Conservation (phyloP, 2,113 vertebrate species). For the Centropristis striata region DNA sequence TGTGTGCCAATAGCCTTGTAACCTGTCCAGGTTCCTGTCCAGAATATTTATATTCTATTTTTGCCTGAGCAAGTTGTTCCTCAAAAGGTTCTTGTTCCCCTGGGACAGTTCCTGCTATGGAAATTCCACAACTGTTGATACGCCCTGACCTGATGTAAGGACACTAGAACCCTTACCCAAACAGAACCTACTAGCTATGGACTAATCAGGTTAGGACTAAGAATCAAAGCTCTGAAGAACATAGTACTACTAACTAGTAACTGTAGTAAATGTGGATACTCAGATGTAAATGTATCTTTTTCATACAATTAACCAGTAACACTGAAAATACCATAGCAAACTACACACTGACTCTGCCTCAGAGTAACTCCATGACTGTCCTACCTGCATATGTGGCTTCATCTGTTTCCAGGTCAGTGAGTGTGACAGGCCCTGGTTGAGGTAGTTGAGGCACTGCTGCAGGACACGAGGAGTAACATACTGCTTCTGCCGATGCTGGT, state of each 20-base stretch:
- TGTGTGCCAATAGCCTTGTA: too few relatives aligned
- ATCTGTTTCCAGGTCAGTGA: slow-evolving; percentile 97
- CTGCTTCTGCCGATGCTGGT: slow-evolving; percentile 93
- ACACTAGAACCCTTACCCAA: background rate
- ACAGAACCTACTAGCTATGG: background rate
- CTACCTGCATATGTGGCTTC: slow-evolving; percentile 96
- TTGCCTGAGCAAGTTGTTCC: background rate
- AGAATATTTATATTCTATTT: too few relatives aligned
- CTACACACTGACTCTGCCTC: background rate
- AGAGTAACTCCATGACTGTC: background rate
- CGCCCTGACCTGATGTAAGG: background rate
- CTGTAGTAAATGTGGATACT: too few relatives aligned
- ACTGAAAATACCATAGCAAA: background rate
- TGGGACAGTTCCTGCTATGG: background rate
- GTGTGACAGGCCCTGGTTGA: slow-evolving; percentile 93
- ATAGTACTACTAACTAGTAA: too few relatives aligned
- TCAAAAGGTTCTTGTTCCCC: background rate
- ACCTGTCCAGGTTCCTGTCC: too few relatives aligned
- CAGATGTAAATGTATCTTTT: too few relatives aligned
- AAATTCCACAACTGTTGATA: background rate
- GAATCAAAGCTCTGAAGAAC: background rate
- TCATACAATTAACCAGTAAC: background rate
- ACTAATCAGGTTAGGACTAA: background rate
- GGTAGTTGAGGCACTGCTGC: slow-evolving; percentile 93
- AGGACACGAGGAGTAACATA: slow-evolving; percentile 94